These are phyloP conservation scores for Psittacula echo DNA, from an alignment of 2,797 vertebrate species.

Conservation along the genomic window DNA sequence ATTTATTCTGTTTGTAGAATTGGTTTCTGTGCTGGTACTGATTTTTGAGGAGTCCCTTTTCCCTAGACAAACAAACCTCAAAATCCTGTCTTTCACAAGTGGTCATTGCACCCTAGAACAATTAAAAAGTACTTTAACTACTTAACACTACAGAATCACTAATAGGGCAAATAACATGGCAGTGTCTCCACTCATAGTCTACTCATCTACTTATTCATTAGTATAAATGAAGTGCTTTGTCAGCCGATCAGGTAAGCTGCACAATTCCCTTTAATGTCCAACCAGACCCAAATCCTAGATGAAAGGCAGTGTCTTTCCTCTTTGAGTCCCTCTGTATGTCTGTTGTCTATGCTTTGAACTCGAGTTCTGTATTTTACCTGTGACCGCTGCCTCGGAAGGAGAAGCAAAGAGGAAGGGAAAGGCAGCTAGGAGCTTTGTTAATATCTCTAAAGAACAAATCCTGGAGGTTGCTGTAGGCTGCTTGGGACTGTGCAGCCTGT, in stretches of 20 bases:
- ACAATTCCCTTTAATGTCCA: not conserved
- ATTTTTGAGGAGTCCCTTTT: not conserved
- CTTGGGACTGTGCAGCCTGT: not conserved
- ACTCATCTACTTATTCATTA: not conserved
- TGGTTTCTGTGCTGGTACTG: not conserved
- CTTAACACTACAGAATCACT: not conserved
- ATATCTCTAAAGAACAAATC: not conserved
- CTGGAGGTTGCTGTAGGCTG: not conserved
- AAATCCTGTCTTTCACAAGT: not conserved
- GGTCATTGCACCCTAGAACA: not conserved
- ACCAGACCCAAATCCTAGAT: not conserved
- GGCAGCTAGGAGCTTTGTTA: not conserved
- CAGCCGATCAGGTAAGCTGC: not conserved
- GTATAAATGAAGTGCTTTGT: not conserved
- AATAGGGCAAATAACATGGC: not conserved
- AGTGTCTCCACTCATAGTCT: not conserved
- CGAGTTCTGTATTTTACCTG: not conserved
- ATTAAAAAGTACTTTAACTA: not conserved
- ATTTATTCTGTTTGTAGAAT: not conserved
- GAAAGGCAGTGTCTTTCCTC: not conserved
- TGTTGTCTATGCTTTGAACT: not conserved
- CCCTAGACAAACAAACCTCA: not conserved
- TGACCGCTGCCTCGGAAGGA: not conserved
- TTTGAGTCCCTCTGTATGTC: not conserved
- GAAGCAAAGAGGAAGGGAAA: not conserved